A percentile compares a stretch with the other conserved stretches of the same genome.
Evolutionary conservation across 2,888 invertebrate species (phyloP).

Genomic region (Hirtodrosophila cameraria): DNA sequence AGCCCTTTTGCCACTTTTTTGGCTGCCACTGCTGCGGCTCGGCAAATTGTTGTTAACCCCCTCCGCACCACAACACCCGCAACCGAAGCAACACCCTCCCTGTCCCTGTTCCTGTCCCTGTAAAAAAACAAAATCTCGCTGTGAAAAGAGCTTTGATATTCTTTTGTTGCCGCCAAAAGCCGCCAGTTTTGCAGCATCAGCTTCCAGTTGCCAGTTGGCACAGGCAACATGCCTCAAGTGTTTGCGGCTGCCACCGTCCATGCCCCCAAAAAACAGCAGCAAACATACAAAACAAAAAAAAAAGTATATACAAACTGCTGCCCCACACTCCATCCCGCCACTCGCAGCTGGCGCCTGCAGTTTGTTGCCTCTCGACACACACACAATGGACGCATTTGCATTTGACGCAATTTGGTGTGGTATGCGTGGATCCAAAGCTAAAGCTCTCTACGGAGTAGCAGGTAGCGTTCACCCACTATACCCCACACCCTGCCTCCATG

Average conservation of each 20-base stretch:
- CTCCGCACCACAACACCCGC: background rate
- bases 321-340: background rate
- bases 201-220: slow-evolving; percentile 49
- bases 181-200: slow-evolving; percentile 46
- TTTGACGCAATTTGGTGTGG: slow-evolving; percentile 63
- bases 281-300: too few relatives aligned
- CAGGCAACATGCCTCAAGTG: slow-evolving; percentile 70
- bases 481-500: background rate
- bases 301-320: background rate
- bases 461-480: background rate
- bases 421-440: slow-evolving; percentile 36
- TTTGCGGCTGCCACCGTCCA: slow-evolving; percentile 43
- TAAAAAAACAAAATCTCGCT: slow-evolving; percentile 22
- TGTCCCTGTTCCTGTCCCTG: background rate
- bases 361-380: slow-evolving; percentile 35
- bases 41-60: slow-evolving; percentile 56
- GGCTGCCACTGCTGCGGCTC: slow-evolving; percentile 11
- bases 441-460: background rate
- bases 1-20: slow-evolving; percentile 48
- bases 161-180: slow-evolving; percentile 52
- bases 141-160: slow-evolving; percentile 61
- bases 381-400: slow-evolving; percentile 70
- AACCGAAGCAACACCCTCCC: background rate
- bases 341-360: slow-evolving; percentile 64
- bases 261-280: slow-evolving; percentile 7